phyloP scores from a whole-genome alignment of 2,888 invertebrate species.

The Mesoligia furuncula region DNA sequence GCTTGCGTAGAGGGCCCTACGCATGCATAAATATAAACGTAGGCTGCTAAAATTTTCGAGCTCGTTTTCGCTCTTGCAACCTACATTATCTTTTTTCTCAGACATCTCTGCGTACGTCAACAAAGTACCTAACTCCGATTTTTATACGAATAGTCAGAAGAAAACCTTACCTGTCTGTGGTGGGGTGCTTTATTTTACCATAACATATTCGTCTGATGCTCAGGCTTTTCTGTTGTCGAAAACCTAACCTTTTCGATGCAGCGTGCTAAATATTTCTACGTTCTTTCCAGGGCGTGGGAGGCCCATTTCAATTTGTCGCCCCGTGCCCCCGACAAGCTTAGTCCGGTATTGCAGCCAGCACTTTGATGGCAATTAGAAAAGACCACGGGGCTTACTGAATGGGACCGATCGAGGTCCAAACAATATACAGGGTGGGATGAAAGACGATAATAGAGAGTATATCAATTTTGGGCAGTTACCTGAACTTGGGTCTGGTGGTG shows the following conservation, averaged over 20 bases:
- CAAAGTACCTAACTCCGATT: background rate
- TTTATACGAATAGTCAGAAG: background rate
- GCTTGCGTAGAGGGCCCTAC: background rate
- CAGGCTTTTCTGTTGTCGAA: background rate
- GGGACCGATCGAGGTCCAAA: background rate
- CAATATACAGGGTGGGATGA: background rate
- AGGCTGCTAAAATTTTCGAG: background rate
- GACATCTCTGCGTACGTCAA: background rate
- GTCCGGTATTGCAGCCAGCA: background rate
- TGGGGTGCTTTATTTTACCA: background rate
- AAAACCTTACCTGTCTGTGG: too few species aligned
- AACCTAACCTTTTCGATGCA: background rate
- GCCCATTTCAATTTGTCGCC: background rate
- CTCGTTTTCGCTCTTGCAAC: background rate
- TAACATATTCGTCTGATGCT: background rate
- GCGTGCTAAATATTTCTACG: background rate
- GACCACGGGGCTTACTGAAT: background rate
- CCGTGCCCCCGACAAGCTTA: background rate
- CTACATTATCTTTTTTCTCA: background rate
- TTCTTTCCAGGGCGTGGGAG: background rate
- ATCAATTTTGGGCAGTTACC: slow-evolving; percentile 70
- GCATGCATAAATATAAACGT: background rate
- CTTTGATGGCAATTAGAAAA: background rate
- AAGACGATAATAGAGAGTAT: background rate
- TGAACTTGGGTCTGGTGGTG: slow-evolving; percentile 83